Evolutionary conservation across 2,888 invertebrate species (phyloP).

Genomic region (Seira musarum): DNA sequence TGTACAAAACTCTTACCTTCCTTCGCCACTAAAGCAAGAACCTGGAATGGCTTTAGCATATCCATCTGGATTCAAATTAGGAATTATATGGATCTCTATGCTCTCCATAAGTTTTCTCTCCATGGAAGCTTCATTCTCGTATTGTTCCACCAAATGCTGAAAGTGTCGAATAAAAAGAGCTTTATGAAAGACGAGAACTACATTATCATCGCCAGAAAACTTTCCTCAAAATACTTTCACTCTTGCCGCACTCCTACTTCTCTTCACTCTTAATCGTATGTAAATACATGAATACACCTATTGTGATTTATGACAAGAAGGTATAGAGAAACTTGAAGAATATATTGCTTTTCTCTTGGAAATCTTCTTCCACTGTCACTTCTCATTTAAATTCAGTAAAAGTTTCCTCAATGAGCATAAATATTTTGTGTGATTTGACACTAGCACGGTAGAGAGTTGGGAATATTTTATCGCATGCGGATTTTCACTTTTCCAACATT

Average conservation of each 20-base stretch:
- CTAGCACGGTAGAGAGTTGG: too few relatives aligned
- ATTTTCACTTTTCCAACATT: too few relatives aligned
- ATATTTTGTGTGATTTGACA: neutral
- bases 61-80: conserved; percentile 78
- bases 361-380: neutral
- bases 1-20: conserved; percentile 52
- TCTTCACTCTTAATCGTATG: neutral
- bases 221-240: neutral
- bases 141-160: conserved; percentile 75
- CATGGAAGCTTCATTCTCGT: conserved; percentile 72
- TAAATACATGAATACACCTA: conserved; percentile 13
- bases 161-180: conserved; percentile 66
- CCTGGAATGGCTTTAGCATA: conserved; percentile 69
- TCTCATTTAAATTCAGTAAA: neutral
- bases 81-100: conserved; percentile 77
- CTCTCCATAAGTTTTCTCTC: conserved; percentile 73
- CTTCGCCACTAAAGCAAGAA: conserved; percentile 55
- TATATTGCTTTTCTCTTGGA: neutral
- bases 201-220: conserved; percentile 9
- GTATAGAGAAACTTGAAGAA: neutral
- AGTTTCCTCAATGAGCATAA: too few relatives aligned
- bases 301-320: conserved; percentile 25
- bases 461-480: too few relatives aligned
- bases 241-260: neutral
- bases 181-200: neutral